phyloP scores from a whole-genome alignment of 2,888 invertebrate genomes.

The Volucella zonaria region DNA sequence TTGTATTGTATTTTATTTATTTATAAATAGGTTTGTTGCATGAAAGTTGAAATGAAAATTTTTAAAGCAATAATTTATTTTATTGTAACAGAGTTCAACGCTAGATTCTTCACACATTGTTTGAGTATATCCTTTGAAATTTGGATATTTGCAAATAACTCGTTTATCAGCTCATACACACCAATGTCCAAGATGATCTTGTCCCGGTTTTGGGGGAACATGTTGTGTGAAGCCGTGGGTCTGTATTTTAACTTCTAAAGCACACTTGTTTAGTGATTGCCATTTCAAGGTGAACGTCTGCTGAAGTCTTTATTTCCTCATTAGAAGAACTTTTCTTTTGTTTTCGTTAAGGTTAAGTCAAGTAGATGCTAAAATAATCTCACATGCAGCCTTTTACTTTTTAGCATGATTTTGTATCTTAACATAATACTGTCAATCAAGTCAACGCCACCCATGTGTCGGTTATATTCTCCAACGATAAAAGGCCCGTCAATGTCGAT shows the following conservation, averaged over 20 bases:
- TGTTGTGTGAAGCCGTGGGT: conserved; percentile 70
- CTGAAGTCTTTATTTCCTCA: too few species aligned
- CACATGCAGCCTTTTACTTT: conserved; percentile 37
- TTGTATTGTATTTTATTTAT: too few species aligned
- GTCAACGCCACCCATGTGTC: not conserved
- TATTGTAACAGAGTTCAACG: conserved; percentile 73
- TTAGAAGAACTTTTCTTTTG: too few species aligned
- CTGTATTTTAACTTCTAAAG: conserved; percentile 48
- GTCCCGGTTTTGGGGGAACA: conserved; percentile 68
- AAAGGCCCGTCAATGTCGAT: too few species aligned
- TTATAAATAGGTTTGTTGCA: too few species aligned
- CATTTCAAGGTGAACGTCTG: not conserved
- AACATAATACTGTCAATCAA: conserved; percentile 34
- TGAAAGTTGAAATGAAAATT: not conserved
- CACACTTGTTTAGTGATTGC: not conserved
- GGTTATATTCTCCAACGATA: too few species aligned
- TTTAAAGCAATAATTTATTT: conserved; percentile 69
- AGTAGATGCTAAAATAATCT: conserved; percentile 31
- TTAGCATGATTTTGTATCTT: conserved; percentile 27
- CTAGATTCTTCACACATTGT: conserved; percentile 74
- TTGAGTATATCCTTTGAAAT: conserved; percentile 60
- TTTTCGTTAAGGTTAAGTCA: not conserved
- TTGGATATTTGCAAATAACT: conserved; percentile 69
- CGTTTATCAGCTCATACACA: conserved; percentile 73
- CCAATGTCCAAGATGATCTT: conserved; percentile 73